These are phyloP conservation scores for Andinoacara biseriatus DNA, from an alignment of 2,113 vertebrate species.

Conservation along the genomic window DNA sequence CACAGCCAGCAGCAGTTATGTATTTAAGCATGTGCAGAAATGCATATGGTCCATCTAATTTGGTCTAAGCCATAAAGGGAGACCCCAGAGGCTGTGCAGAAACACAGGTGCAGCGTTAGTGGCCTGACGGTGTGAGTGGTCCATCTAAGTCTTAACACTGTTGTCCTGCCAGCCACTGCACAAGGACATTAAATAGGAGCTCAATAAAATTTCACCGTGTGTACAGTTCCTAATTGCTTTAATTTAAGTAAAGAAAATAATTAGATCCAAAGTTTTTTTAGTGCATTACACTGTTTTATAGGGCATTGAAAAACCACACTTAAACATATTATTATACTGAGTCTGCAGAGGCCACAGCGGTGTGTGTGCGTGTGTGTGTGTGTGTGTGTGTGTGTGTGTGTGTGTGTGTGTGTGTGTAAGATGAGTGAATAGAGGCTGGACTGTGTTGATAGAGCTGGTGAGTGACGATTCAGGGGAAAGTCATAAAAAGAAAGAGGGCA, in stretches of 20 bases:
- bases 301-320: slow-evolving; percentile 10
- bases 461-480: slow-evolving; percentile 78
- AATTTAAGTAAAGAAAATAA: background rate
- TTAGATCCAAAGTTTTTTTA: background rate
- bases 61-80: slow-evolving; percentile 82
- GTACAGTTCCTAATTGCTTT: background rate
- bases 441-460: slow-evolving; percentile 73
- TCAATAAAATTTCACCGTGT: background rate
- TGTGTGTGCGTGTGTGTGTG: background rate
- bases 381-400: slow-evolving; percentile 4
- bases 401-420: slow-evolving; percentile 30
- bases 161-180: slow-evolving; percentile 40
- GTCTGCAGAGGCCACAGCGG: background rate
- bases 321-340: slow-evolving; percentile 5
- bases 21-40: slow-evolving; percentile 82
- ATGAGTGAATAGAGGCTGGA: slow-evolving; percentile 42
- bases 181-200: slow-evolving; percentile 41
- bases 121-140: slow-evolving; percentile 49
- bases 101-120: slow-evolving; percentile 77
- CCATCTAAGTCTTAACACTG: slow-evolving; percentile 59
- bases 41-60: slow-evolving; percentile 81
- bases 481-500: slow-evolving; percentile 81
- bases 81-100: slow-evolving; percentile 76
- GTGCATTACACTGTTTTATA: background rate
- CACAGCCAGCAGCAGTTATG: slow-evolving; percentile 75